Base-by-base conservation (phyloP, 2,888 invertebrate species). In the Callimorpha dominula region DNA sequence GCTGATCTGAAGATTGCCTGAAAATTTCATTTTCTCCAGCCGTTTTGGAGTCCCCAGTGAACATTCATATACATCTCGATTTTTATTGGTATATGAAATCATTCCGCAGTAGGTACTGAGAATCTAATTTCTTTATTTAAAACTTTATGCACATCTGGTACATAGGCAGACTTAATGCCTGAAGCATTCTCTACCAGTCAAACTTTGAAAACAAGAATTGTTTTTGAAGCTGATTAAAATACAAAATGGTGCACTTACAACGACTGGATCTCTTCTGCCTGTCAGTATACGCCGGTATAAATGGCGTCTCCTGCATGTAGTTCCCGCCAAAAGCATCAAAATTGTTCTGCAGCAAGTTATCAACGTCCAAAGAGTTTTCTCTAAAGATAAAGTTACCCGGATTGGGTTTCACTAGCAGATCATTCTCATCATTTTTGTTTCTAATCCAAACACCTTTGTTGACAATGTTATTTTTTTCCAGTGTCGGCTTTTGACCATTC, bases 391-490 rank as follows among this genome's bases (percentile, higher is more conserved):
- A 94, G 1, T 90, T 85, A 0, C 90, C 90, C 0, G 78, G 40
- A 0, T 73, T 84, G 0, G 79, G 70, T 15, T 85, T 89, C 0
- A 87, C 87, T 0, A 75, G 78, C 0, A 82, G 17, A 31, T 84
- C 85, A 60, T 31, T 60, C 0, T 86, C 82, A 0, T 81, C 78
- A 0, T 74, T 64, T 4, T 85, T 86, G 73, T 81, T 87, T 0
- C 86, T 84, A 0, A 90, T 75, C 95, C 94, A 95, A 0, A 93
- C 79, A 0, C 93, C 91, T 80, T 93, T 94, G 65, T 93, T 95
- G 0, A 95, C 79, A 0, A 93, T 82, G 63, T 92, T 95, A 70
- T 91, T 93, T n/a, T 89, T 81, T 17, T 94, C 93, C 17, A 90
- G 71, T 57, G 85, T 89, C 0, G 91, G 89, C 20, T 86, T 91